Base-by-base conservation (phyloP, 2,113 vertebrate genomes). In the Pelvicachromis taeniatus region DNA sequence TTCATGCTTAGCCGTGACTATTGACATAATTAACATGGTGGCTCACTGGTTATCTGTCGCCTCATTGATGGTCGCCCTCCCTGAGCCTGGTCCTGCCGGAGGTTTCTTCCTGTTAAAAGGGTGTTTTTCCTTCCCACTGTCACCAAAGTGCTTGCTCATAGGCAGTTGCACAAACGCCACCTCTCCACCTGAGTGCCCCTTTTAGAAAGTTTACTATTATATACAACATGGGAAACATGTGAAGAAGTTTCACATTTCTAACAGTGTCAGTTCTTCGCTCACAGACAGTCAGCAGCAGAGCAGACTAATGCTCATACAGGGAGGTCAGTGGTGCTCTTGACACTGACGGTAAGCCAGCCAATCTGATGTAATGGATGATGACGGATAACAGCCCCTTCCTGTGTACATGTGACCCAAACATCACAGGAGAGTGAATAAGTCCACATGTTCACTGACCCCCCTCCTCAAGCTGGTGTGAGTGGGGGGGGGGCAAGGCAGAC, bases 321-420 rank as follows among this genome's bases (percentile, higher is more conserved):
- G 31, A 50, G 65, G 79, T n/a, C n/a, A 70, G 52, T 5, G 6
- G 6, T 53, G 77, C 50, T 78, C 85, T 87, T 53, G 81, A 85
- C 77, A 88, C 58, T 14, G 70, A 75, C 65, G 77, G 65, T 90
- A 84, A 80, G 56, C 61, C 75, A 73, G 80, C 78, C 48, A 40
- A 42, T 82, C 73, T 75, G 84, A 90, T 83, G 77, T 93, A 92
- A 91, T 91, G 80, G 85, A 88, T 80, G 85, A 55, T 93, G 93
- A 94, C 80, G 53, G 92, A 92, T 87, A 59, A 80, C 80, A 85
- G 55, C 35, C 68, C 81, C 79, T 63, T 55, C 82, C 82, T 55
- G 61, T 73, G 80, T 80, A 87, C 90, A 94, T 89, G 92, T 92
- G 92, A 94, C 91, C 91, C 59, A 50, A 45, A 77, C 90, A 91